Evolutionary conservation across 23 tunicate species (phyloP).

Genomic region (Trididemnum clinides): DNA sequence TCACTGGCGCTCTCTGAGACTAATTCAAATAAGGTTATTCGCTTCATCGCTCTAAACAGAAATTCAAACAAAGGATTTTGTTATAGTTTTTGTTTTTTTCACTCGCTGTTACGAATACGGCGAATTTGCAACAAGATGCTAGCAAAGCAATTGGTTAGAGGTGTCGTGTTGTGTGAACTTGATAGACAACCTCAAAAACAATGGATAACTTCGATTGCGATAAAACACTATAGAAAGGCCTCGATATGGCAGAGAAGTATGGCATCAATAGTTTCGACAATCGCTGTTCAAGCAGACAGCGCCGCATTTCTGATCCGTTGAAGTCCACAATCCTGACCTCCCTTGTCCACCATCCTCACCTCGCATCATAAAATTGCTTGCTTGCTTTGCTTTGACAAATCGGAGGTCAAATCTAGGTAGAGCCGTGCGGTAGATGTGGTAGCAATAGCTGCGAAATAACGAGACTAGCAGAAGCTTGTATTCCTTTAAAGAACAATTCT

Average conservation of each 20-base stretch:
- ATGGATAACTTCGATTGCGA: neutral
- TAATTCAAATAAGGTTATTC: neutral
- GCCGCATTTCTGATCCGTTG: neutral
- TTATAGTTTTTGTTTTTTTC: neutral
- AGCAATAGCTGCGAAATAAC: neutral
- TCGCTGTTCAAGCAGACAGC: neutral
- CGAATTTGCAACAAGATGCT: neutral
- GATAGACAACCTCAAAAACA: neutral
- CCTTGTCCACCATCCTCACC: neutral
- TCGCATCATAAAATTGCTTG: neutral
- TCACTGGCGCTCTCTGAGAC: neutral
- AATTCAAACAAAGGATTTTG: too few relatives aligned
- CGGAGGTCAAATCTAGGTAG: neutral
- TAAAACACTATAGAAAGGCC: neutral
- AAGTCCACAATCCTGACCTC: neutral
- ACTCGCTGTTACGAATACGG: neutral
- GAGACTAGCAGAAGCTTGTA: neutral
- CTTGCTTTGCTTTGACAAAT: neutral
- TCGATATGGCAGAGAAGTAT: too few relatives aligned
- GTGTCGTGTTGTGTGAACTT: neutral
- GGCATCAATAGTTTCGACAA: neutral
- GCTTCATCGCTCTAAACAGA: neutral
- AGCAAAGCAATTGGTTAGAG: neutral
- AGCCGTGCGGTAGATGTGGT: neutral
- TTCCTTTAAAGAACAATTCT: neutral